phyloP scores from a whole-genome alignment of 2,113 vertebrate genomes.

The Pionites leucogaster region DNA sequence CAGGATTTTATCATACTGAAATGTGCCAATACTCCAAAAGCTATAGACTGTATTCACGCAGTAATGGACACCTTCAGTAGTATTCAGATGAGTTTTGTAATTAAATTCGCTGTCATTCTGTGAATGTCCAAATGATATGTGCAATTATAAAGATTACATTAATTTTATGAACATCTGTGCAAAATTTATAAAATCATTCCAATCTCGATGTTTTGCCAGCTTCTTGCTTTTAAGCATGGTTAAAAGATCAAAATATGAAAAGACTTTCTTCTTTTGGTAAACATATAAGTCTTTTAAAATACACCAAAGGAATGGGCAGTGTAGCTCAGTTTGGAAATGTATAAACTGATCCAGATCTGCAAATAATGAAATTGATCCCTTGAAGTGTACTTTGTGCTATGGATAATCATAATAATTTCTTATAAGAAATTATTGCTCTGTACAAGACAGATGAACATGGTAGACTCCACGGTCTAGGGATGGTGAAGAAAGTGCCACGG shows the following conservation, averaged over 20 bases:
- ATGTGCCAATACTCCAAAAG: background rate
- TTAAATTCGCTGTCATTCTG: conserved; percentile 9
- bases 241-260: background rate
- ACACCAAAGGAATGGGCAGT: background rate
- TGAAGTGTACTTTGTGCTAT: background rate
- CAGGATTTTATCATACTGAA: background rate
- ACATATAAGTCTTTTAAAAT: background rate
- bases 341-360: background rate
- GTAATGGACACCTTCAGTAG: background rate
- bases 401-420: background rate
- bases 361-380: background rate
- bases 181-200: background rate
- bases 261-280: background rate
- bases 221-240: background rate
- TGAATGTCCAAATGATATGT: conserved; percentile 26
- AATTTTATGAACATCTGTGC: conserved; percentile 39
- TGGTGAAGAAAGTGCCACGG: background rate
- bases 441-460: background rate
- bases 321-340: background rate
- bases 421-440: background rate
- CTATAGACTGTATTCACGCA: background rate
- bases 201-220: background rate
- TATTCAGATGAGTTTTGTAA: conserved; percentile 26
- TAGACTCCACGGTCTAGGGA: background rate
- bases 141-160: conserved; percentile 15